Base-by-base conservation (phyloP, 1,140 invertebrate species). In the Coptotermes formosanus region DNA sequence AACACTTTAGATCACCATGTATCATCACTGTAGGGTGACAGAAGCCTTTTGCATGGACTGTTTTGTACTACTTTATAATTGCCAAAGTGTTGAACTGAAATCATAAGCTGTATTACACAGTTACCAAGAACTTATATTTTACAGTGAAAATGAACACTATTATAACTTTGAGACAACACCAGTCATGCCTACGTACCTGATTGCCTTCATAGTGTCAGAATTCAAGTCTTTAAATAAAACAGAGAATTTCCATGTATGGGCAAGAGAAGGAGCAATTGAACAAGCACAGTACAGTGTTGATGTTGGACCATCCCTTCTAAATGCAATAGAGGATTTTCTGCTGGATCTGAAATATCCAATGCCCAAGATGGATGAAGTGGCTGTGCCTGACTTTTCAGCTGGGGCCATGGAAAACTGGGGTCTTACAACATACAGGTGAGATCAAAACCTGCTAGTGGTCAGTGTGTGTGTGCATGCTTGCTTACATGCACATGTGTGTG, bases 241-340 rank as follows among this genome's bases (percentile, higher is more conserved):
- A 87, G 44, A 85, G n/a, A 19, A n/a, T n/a, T n/a, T 85, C 21
- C 4, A 48, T 7, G 32, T 75, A 23, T 85, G 43, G 32, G 55
- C 55, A 23, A 45, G 43, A 38, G 23, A 44, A 48, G n/a, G 21
- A 75, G 96, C 96, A 7, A 93, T 97, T 9, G 91, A 95, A 23
- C 96, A 98, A 84, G 94, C 96, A 0, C 90, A 93, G 0, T 96
- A 97, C 89, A 95, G 96, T 9, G 89, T 97, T 44, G 92, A 95
- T 19, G 94, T 98, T 12, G 97, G 97, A 0, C 95, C 95, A 0
- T 94, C 94, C 88, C 94, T 98, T 86, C 43, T 86, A 4, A 7
- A 38, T 19, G 25, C 81, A 7, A 32, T 86, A 43, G 43, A 82
- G 19, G 55, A 32, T 8, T 30, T 83, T 16, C 85, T 81, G 21